Base-by-base conservation (phyloP, 2,888 invertebrate genomes). In the Rhopalosiphum nymphaeae region DNA sequence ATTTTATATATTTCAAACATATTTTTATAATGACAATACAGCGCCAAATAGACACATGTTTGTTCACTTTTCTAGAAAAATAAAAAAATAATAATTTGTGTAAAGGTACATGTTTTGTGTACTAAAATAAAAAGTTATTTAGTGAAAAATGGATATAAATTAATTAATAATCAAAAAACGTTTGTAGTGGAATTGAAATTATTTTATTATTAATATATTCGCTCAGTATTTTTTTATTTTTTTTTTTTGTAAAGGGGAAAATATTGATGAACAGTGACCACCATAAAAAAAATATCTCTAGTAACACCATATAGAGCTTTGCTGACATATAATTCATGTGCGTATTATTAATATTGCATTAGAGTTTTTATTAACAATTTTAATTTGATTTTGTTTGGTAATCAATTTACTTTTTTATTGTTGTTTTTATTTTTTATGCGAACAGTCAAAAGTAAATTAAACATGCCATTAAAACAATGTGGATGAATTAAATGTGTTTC, bases 191-290 rank as follows among this genome's bases (percentile, higher is more conserved):
- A 91, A 91, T 85, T 56, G 84, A 29, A 91, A 91, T 85, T 85
- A 85, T 91, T 91, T 91, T 46, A 67, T 90, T 67, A 90, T 90
- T 90, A 46, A 91, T 91, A 85, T 85, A 91, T 91, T 91, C 84
- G 29, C 44, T 21, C 29, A 85, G 46, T 29, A 44, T 85, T 42
- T 91, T 91, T 91, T 91, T n/a, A 49, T 49, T 91, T 89, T 90
- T 84, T 36, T 78, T 36, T 36, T 16, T 21, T 57, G 46, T 46
- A 57, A 87, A 91, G 61, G 57, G 91, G 61, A 9, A 87, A 61
- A 46, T 92, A 92, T 92, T 92, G 91, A 92, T 92, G 91, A 91
- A 85, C 91, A 42, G 91, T 53, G 78, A 53, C 84, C 44, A 56
- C 91, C 11, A 0, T 85, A n/a, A 85, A 49, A 85, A 78, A 85